Evolutionary conservation across 2,113 vertebrate species (phyloP).

Genomic region (Malurus alboscapulatus): DNA sequence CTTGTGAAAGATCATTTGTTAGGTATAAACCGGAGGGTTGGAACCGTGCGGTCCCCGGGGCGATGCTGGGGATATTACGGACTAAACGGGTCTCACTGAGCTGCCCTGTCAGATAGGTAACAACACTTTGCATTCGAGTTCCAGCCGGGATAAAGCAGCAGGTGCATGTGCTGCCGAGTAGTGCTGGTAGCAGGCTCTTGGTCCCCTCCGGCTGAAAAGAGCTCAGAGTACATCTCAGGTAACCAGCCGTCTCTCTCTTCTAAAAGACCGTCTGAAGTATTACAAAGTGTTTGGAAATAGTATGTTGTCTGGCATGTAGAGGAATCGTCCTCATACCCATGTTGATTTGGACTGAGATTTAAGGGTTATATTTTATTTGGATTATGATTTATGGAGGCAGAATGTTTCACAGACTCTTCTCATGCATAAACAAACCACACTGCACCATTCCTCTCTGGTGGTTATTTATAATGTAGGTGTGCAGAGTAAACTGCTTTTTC

Average conservation of each 20-base stretch:
- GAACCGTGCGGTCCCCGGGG: background rate
- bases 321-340: background rate
- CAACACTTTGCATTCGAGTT: accelerated
- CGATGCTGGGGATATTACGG: accelerated
- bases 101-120: background rate
- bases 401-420: background rate
- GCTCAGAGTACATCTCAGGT: accelerated
- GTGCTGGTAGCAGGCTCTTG: background rate
- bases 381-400: background rate
- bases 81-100: background rate
- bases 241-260: background rate
- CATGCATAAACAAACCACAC: background rate
- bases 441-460: background rate
- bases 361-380: background rate
- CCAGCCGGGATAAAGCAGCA: background rate
- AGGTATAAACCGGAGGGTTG: background rate
- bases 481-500: background rate
- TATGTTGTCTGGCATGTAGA: background rate
- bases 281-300: background rate
- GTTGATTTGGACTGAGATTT: background rate
- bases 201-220: background rate
- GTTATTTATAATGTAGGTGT: background rate
- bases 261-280: background rate
- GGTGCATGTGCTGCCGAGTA: background rate
- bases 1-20: background rate